A percentile compares a stretch with the other conserved stretches of the same genome.
Evolutionary conservation across 2,888 invertebrate genomes (phyloP).

Genomic region (Unio pictorum): DNA sequence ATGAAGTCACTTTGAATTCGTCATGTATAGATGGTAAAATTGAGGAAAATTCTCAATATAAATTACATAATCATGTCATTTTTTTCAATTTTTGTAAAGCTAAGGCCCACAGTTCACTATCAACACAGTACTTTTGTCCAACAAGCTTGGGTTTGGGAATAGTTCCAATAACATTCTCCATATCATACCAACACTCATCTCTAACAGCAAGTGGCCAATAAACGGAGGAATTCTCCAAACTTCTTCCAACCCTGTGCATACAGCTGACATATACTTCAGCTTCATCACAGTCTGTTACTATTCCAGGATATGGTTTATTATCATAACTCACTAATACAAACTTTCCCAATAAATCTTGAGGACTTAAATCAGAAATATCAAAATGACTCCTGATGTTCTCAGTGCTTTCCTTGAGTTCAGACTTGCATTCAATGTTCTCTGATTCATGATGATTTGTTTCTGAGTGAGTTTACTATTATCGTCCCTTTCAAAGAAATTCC

Average conservation of each 20-base stretch:
- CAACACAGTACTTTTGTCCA: conserved; percentile 5
- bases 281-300: conserved; percentile 10
- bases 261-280: conserved; percentile 9
- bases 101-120: not conserved
- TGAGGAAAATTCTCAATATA: too few relatives aligned
- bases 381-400: not conserved
- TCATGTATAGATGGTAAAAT: too few relatives aligned
- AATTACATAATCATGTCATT: too few relatives aligned
- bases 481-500: conserved; percentile 10
- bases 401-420: not conserved
- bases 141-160: conserved; percentile 9
- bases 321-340: conserved; percentile 10
- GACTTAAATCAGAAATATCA: not conserved
- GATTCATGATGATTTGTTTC: not conserved
- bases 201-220: conserved; percentile 10
- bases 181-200: conserved; percentile 12
- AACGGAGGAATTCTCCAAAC: conserved; percentile 2
- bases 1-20: too few relatives aligned
- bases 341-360: conserved; percentile 6
- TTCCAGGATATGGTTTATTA: conserved; percentile 6
- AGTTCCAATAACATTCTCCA: conserved; percentile 11
- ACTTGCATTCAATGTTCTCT: conserved; percentile 1
- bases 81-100: too few relatives aligned
- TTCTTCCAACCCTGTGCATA: conserved; percentile 10
- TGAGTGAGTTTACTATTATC: conserved; percentile 5